Conservation (phyloP, 1,140 invertebrate species). For the Heliconius himera region DNA sequence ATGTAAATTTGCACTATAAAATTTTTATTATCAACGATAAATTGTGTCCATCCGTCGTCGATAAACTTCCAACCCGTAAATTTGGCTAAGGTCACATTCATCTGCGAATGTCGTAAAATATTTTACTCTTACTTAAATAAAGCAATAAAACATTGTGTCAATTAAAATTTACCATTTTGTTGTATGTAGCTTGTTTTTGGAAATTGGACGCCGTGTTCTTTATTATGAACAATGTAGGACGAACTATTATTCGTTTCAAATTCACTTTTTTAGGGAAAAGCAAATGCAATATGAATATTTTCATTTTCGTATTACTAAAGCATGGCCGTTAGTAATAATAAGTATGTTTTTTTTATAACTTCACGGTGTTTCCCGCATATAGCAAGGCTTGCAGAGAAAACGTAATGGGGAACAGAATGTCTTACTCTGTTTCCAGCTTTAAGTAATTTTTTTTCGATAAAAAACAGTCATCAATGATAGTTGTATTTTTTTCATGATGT, state of each 20-base stretch:
- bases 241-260: background rate
- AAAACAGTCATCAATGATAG: background rate
- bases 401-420: background rate
- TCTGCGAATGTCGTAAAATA: conserved; percentile 45
- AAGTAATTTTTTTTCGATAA: background rate
- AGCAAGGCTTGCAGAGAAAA: no score
- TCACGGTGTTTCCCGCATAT: no score
- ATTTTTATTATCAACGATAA: conserved; percentile 50
- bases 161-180: conserved; percentile 24
- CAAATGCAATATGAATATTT: no score
- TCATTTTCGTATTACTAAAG: no score
- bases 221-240: background rate
- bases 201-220: background rate
- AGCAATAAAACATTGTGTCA: conserved; percentile 23
- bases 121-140: conserved; percentile 44
- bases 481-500: background rate
- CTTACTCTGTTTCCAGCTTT: background rate
- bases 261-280: background rate
- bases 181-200: background rate
- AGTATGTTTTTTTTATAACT: no score
- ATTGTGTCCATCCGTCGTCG: conserved; percentile 47
- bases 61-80: conserved; percentile 53
- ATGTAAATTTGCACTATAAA: conserved; percentile 48
- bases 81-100: conserved; percentile 47
- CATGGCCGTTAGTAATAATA: no score